Evolutionary conservation across 2,113 vertebrate species (phyloP).

Genomic region (Apus apus): DNA sequence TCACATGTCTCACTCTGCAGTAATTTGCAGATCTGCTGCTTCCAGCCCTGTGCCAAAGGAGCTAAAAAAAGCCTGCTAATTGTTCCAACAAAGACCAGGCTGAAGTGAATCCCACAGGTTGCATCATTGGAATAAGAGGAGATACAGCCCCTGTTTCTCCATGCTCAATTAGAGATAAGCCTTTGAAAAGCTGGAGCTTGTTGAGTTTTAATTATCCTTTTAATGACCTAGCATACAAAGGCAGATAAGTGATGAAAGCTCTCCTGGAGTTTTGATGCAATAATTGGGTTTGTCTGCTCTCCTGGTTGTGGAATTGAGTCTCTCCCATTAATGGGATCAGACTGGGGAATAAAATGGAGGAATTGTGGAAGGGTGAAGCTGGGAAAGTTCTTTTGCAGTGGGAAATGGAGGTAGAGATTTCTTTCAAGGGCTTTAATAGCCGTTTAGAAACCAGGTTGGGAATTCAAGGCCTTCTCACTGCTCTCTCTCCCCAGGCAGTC

Average conservation of each 20-base stretch:
- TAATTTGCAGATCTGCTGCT: neutral
- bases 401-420: neutral
- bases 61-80: neutral
- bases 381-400: neutral
- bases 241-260: neutral
- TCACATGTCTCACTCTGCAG: neutral
- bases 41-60: neutral
- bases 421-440: neutral
- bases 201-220: neutral
- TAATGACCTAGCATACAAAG: neutral
- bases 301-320: neutral
- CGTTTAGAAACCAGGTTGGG: neutral
- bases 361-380: neutral
- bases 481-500: constrained; percentile 83
- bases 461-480: neutral
- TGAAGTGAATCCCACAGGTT: neutral
- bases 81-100: neutral
- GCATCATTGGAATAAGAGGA: neutral
- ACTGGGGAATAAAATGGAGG: neutral
- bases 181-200: neutral
- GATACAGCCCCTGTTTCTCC: neutral
- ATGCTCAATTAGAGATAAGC: neutral
- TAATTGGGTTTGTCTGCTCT: neutral
- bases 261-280: neutral
- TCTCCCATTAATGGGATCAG: neutral